A percentile compares a stretch with the other conserved stretches of the same genome.
Conservation (phyloP, 2,888 invertebrate species). For the Napeogenes sylphis region DNA sequence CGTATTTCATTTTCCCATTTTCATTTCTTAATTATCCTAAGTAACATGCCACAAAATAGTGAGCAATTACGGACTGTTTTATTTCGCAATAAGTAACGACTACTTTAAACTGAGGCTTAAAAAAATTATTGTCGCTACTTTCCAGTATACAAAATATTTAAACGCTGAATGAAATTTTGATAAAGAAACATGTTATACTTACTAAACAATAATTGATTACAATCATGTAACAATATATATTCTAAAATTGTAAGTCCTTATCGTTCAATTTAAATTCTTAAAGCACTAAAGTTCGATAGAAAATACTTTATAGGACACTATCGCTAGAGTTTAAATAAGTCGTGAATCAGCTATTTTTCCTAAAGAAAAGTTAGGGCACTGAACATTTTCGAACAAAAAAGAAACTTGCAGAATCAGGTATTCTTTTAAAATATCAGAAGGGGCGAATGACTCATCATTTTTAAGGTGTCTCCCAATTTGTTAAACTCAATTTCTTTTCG, state of each 20-base stretch:
- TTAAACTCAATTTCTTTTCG: slow-evolving; percentile 33
- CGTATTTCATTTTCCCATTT: slow-evolving; percentile 41
- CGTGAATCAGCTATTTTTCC: slow-evolving; percentile 27
- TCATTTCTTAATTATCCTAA: slow-evolving; percentile 51
- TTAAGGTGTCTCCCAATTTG: slow-evolving; percentile 32
- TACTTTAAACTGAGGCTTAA: too few relatives aligned
- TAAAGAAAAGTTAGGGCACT: slow-evolving; percentile 26
- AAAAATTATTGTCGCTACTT: too few relatives aligned
- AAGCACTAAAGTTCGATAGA: slow-evolving; percentile 14
- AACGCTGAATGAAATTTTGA: too few relatives aligned
- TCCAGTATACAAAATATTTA: too few relatives aligned
- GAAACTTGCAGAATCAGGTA: slow-evolving; percentile 33
- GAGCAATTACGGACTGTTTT: slow-evolving; percentile 46
- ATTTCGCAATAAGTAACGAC: slow-evolving; percentile 14
- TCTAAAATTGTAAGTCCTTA: neutral
- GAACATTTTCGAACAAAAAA: slow-evolving; percentile 29
- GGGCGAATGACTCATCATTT: slow-evolving; percentile 31
- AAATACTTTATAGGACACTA: slow-evolving; percentile 24
- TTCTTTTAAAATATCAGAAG: slow-evolving; percentile 28
- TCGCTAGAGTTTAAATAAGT: slow-evolving; percentile 27
- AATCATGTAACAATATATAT: neutral
- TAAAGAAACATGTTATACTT: too few relatives aligned
- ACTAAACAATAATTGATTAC: too few relatives aligned
- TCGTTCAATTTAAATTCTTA: slow-evolving; percentile 8
- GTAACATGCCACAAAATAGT: slow-evolving; percentile 50